Conservation (phyloP, 2,113 vertebrate genomes). For the Pheucticus melanocephalus region DNA sequence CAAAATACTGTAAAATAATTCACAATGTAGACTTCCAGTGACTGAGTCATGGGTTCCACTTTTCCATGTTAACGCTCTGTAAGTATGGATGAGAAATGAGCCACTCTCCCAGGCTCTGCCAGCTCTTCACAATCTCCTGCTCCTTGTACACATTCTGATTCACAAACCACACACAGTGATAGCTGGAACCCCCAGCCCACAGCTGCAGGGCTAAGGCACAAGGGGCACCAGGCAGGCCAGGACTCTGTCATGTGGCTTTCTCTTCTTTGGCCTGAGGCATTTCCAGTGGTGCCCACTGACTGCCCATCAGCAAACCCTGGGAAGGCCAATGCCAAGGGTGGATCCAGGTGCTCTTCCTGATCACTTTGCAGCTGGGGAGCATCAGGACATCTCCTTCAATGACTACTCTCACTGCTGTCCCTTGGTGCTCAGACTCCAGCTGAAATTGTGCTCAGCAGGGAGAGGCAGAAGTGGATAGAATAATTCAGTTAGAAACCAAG, state of each 20-base stretch:
- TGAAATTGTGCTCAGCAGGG: neutral
- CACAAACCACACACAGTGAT: rapidly evolving
- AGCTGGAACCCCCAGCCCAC: neutral
- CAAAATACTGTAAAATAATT: neutral
- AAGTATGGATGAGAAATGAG: neutral
- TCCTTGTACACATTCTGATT: rapidly evolving
- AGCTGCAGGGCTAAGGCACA: neutral
- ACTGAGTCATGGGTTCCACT: neutral
- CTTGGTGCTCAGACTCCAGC: neutral
- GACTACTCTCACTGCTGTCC: neutral
- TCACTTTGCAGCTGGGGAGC: neutral
- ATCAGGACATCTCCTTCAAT: neutral
- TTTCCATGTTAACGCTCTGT: neutral
- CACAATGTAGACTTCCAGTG: neutral
- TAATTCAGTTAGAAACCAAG: neutral
- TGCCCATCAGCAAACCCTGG: neutral
- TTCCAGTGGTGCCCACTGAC: neutral
- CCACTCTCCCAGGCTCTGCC: neutral
- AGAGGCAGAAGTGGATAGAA: neutral
- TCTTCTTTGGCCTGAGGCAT: neutral
- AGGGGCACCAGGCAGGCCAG: neutral
- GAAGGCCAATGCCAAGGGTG: neutral
- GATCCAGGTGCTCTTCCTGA: neutral
- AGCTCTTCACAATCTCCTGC: neutral
- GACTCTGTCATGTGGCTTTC: neutral